phyloP scores from a whole-genome alignment of 2,113 vertebrate genomes.

The Hucho hucho region DNA sequence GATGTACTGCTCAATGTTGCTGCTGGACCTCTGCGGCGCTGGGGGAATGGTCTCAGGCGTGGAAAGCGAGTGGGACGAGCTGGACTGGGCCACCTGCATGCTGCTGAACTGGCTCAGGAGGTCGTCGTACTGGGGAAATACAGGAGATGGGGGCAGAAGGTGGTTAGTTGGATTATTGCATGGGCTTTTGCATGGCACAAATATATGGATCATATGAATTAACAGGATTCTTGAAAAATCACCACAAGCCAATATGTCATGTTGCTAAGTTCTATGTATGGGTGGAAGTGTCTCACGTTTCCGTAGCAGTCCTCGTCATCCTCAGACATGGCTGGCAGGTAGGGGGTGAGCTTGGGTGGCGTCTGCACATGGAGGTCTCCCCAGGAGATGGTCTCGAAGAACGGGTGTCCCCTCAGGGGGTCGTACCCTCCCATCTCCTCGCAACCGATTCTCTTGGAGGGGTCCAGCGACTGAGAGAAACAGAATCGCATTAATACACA shows the following conservation, averaged over 20 bases:
- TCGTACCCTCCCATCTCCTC: slow-evolving; percentile 93
- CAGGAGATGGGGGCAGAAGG: background rate
- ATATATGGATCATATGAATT: background rate
- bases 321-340: slow-evolving; percentile 97
- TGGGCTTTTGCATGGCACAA: background rate
- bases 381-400: slow-evolving; percentile 93
- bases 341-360: slow-evolving; percentile 94
- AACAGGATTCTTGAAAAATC: background rate
- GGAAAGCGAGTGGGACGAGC: slow-evolving; percentile 83
- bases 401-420: slow-evolving; percentile 89
- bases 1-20: slow-evolving; percentile 98
- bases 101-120: slow-evolving; percentile 98
- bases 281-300: slow-evolving; percentile 79
- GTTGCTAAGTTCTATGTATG: background rate
- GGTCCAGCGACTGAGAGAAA: slow-evolving; percentile 84
- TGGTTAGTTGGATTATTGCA: too few species aligned
- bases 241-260: background rate
- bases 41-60: slow-evolving; percentile 70
- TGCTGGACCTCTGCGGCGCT: slow-evolving; percentile 80
- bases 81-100: slow-evolving; percentile 93
- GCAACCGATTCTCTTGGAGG: slow-evolving; percentile 91
- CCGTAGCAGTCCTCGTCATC: slow-evolving; percentile 99
- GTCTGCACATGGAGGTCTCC: slow-evolving; percentile 89
- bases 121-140: slow-evolving; percentile 87
- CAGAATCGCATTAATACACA: slow-evolving; percentile 4